Percentiles rank a stretch among this genome's conserved stretches.
Conservation (phyloP, 2,888 invertebrate genomes). For the Rhingia rostrata region DNA sequence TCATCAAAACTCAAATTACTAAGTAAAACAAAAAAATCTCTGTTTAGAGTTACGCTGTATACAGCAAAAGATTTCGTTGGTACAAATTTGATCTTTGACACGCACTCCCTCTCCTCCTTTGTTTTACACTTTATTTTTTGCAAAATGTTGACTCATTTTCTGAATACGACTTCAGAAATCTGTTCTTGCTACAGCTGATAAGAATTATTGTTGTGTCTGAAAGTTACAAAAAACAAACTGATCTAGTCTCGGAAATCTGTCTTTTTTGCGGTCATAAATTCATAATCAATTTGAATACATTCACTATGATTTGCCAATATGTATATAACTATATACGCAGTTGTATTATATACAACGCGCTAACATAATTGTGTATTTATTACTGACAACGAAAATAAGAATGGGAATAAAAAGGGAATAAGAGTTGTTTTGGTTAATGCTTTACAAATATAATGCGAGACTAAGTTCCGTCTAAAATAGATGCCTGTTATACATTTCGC, state of each 20-base stretch:
- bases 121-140: slow-evolving; percentile 25
- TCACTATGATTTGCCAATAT: slow-evolving; percentile 12
- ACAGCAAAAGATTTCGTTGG: slow-evolving; percentile 39
- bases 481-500: too few species aligned
- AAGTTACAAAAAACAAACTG: slow-evolving; percentile 40
- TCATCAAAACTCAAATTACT: slow-evolving; percentile 35
- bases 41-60: slow-evolving; percentile 1
- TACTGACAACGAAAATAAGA: background rate
- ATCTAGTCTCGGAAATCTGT: slow-evolving; percentile 38
- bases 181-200: slow-evolving; percentile 53
- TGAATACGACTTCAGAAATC: slow-evolving; percentile 25
- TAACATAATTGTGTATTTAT: background rate
- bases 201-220: slow-evolving; percentile 65
- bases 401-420: too few species aligned
- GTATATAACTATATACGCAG: background rate
- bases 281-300: slow-evolving; percentile 11
- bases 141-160: slow-evolving; percentile 59
- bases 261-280: slow-evolving; percentile 5
- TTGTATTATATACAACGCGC: background rate
- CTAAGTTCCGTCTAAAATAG: too few species aligned
- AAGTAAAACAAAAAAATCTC: slow-evolving; percentile 27
- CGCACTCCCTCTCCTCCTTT: slow-evolving; percentile 66
- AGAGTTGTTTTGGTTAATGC: too few species aligned
- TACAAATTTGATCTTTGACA: slow-evolving; percentile 81
- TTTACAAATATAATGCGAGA: too few species aligned